Evolutionary conservation across 1,140 invertebrate species (phyloP).

Genomic region (Polyergus mexicanus): DNA sequence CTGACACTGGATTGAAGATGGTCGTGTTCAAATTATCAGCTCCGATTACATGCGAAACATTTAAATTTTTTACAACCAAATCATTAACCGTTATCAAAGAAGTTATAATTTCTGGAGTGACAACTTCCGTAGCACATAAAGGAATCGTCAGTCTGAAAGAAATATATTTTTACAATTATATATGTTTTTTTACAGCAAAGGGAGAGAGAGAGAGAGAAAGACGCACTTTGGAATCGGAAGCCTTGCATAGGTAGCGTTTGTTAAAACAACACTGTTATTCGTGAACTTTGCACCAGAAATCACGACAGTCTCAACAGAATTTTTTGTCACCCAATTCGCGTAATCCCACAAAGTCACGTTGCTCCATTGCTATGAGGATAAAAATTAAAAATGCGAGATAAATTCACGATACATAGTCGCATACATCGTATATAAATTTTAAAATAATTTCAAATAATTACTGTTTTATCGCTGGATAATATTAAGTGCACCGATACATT

Average conservation of each 20-base stretch:
- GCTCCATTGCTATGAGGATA: slow-evolving; percentile 69
- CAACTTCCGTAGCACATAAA: slow-evolving; percentile 58
- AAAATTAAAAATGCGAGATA: slow-evolving; percentile 20
- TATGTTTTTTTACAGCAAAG: not conserved
- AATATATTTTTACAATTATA: not conserved
- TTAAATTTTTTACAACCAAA: slow-evolving; percentile 65
- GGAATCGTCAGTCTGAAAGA: slow-evolving; percentile 59
- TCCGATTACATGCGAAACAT: slow-evolving; percentile 61
- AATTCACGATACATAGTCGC: not conserved
- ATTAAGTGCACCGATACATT: slow-evolving; percentile 69
- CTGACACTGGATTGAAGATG: slow-evolving; percentile 43
- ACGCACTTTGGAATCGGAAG: slow-evolving; percentile 70
- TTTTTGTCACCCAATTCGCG: slow-evolving; percentile 72
- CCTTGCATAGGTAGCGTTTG: slow-evolving; percentile 54
- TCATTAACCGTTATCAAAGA: slow-evolving; percentile 61
- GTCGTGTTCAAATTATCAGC: slow-evolving; percentile 60
- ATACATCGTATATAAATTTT: not conserved
- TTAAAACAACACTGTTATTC: slow-evolving; percentile 62
- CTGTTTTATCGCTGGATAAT: slow-evolving; percentile 65
- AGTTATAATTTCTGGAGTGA: slow-evolving; percentile 69
- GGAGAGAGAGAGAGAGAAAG: not conserved
- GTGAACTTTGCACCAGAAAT: slow-evolving; percentile 76
- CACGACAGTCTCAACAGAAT: slow-evolving; percentile 40
- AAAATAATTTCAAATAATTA: slow-evolving; percentile 42
- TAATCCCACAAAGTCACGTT: slow-evolving; percentile 70